Base-by-base conservation (phyloP, 1,140 invertebrate species). In the Zaprionus kolodkinae region DNA sequence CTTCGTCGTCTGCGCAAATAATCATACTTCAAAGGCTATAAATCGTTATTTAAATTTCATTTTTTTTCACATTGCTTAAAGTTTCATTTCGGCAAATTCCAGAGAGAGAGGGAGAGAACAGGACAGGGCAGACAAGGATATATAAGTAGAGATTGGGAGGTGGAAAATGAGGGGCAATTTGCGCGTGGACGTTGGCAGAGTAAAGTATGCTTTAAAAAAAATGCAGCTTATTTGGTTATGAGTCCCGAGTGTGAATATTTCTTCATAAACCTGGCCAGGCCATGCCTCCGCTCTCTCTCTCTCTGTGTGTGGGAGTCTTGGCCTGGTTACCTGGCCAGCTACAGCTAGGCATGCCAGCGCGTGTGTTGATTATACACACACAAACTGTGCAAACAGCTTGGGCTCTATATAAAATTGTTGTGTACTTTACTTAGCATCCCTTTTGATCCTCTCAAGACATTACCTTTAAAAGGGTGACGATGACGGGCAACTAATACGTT, bases 11-110 rank as follows among this genome's bases (percentile, higher is more conserved):
- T 88, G 64, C 74, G 55, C 78, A 90, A 89, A 89, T 81, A 89
- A 88, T 84, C 81, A 90, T 90, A 85, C 85, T 89, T 89, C 85
- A 89, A 89, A 89, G 85, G 85, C 81, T 59, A 89, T 89, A 89
- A 89, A 89, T 89, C 85, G 85, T 90, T 89, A 90, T 89, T 89
- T 89, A 89, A 89, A 89, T 89, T 89, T 89, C 72, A 85, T 79
- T 89, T 89, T 21, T 21, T 70, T 55, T 69, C 70, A 76, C 77
- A 81, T 81, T 85, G 81, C 86, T 81, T 90, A 79, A 89, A 90
- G 85, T 89, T 89, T 81, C 78, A 76, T 85, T 85, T 67, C 57
- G 48, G 54, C 60, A 78, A 81, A 77, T 83, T 83, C 72, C 78
- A 83, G n/a, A 15, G n/a, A 57, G 40, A 43, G 45, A 25, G 48